Evolutionary conservation across 1,140 invertebrate genomes (phyloP).

Genomic region (Cyclargus thomasi): DNA sequence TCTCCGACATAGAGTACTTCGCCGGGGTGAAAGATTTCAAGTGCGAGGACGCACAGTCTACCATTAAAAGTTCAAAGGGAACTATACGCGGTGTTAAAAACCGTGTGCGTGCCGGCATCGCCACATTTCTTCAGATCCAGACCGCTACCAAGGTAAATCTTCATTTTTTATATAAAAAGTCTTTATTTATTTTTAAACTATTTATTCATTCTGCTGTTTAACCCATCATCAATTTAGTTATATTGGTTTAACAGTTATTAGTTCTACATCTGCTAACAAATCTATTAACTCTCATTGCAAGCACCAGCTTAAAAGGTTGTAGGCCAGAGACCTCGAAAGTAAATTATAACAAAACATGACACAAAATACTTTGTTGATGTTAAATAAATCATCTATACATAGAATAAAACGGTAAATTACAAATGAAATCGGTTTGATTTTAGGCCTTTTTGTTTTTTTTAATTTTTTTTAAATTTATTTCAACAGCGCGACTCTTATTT

Average conservation of each 20-base stretch:
- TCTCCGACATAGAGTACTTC: slow-evolving; percentile 81
- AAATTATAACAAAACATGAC: not conserved
- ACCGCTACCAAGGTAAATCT: slow-evolving; percentile 76
- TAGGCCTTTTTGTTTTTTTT: too few relatives aligned
- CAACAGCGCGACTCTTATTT: too few relatives aligned
- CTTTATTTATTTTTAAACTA: slow-evolving; percentile 20
- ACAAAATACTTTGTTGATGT: too few relatives aligned
- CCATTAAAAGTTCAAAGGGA: slow-evolving; percentile 91
- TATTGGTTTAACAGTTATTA: too few relatives aligned
- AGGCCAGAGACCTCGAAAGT: not conserved
- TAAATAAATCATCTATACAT: too few relatives aligned
- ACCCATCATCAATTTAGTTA: too few relatives aligned
- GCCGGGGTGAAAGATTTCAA: slow-evolving; percentile 87
- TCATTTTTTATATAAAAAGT: too few relatives aligned
- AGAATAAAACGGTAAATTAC: too few relatives aligned
- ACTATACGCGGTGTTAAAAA: slow-evolving; percentile 95
- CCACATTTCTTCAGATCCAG: slow-evolving; percentile 91
- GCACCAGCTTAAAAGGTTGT: not conserved
- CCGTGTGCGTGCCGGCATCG: slow-evolving; percentile 93
- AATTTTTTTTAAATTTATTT: too few relatives aligned
- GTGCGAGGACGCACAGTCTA: slow-evolving; percentile 78
- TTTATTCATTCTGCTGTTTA: too few relatives aligned
- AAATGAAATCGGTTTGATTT: too few relatives aligned
- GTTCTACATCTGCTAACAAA: not conserved
- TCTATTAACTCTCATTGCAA: not conserved